phyloP scores from a whole-genome alignment of 2,888 invertebrate genomes.

The Ephialtes manifestator region DNA sequence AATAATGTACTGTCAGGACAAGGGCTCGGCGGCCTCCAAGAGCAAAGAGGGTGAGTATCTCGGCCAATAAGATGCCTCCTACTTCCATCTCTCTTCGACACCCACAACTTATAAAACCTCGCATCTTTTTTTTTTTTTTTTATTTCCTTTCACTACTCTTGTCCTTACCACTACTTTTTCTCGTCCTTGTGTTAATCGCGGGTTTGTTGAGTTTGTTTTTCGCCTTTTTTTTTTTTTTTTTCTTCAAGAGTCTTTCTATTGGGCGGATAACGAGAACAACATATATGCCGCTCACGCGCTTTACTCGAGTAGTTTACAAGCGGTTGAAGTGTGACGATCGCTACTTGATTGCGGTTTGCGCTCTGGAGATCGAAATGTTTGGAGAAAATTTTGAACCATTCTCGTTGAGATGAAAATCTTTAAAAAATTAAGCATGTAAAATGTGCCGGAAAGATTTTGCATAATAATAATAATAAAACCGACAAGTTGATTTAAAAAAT shows the following conservation, averaged over 20 bases:
- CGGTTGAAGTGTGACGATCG: too few species aligned
- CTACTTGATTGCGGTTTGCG: too few species aligned
- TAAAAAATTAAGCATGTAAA: too few species aligned
- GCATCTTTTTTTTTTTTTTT: constrained; percentile 44
- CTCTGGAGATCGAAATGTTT: too few species aligned
- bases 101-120: constrained; percentile 1
- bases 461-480: too few species aligned
- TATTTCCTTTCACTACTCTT: constrained; percentile 47
- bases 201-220: constrained; percentile 29
- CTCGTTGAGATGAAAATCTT: too few species aligned
- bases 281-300: too few species aligned
- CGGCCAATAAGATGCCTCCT: constrained; percentile 14
- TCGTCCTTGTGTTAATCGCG: constrained; percentile 50
- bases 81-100: constrained; percentile 21
- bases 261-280: neutral
- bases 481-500: too few species aligned
- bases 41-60: constrained; percentile 83
- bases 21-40: constrained; percentile 83
- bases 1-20: constrained; percentile 85
- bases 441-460: too few species aligned
- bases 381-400: too few species aligned
- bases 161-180: constrained; percentile 56
- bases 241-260: constrained; percentile 52
- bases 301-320: too few species aligned
- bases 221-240: constrained; percentile 48